These are phyloP conservation scores for Philaenus spumarius DNA, from an alignment of 1,140 invertebrate genomes.

Conservation along the genomic window DNA sequence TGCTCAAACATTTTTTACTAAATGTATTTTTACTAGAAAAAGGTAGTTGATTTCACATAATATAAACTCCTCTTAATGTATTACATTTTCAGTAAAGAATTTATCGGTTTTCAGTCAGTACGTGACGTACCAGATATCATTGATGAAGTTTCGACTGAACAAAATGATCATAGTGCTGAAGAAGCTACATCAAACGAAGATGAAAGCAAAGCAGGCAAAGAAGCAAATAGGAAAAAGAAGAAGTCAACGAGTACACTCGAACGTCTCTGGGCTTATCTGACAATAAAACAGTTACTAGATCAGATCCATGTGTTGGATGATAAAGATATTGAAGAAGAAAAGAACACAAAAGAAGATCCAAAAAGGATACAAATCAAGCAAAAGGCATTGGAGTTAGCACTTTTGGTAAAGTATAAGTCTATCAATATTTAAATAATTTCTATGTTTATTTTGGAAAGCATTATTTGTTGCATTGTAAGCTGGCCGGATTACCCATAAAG, in stretches of 20 bases:
- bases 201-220: neutral
- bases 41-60: too few relatives aligned
- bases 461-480: too few relatives aligned
- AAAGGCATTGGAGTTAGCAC: constrained; percentile 44
- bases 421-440: neutral
- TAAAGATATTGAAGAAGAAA: constrained; percentile 35
- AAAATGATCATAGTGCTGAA: neutral
- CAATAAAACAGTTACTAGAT: constrained; percentile 56
- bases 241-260: constrained; percentile 44
- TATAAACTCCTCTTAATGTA: too few relatives aligned
- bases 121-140: constrained; percentile 29
- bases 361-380: constrained; percentile 28
- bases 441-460: neutral
- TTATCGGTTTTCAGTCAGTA: neutral
- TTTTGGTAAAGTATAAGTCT: constrained; percentile 38
- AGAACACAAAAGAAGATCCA: neutral
- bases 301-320: constrained; percentile 52
- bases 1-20: too few relatives aligned
- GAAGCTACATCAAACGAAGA: neutral
- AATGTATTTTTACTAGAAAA: too few relatives aligned
- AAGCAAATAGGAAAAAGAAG: constrained; percentile 19
- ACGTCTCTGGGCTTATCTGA: constrained; percentile 61
- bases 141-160: constrained; percentile 3
- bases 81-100: too few relatives aligned
- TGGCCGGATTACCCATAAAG: too few relatives aligned